Conservation (phyloP, 2,113 vertebrate species). For the Xenopus tropicalis region DNA sequence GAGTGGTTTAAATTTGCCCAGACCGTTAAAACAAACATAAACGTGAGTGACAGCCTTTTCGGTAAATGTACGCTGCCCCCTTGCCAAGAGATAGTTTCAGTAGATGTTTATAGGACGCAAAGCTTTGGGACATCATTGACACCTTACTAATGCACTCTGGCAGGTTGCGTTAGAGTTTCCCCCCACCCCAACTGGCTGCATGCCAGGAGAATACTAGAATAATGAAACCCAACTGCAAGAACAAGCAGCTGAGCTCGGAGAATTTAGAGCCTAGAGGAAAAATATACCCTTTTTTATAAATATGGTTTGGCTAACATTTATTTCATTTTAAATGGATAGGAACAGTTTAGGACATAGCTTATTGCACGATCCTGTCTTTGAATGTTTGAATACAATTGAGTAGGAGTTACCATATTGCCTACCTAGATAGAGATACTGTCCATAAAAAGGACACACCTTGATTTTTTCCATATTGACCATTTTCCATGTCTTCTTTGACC, state of each 20-base stretch:
- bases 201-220: constrained; percentile 25
- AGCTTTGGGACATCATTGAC: constrained; percentile 39
- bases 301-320: too few relatives aligned
- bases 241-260: neutral
- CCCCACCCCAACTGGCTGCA: constrained; percentile 1
- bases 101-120: constrained; percentile 30
- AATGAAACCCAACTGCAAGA: constrained; percentile 11
- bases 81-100: constrained; percentile 43
- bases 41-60: constrained; percentile 24
- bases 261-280: neutral
- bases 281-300: neutral
- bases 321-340: too few relatives aligned
- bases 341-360: too few relatives aligned
- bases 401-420: too few relatives aligned
- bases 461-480: too few relatives aligned
- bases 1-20: constrained; percentile 1
- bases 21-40: constrained; percentile 31
- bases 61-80: neutral
- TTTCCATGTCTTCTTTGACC: too few relatives aligned
- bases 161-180: constrained; percentile 26
- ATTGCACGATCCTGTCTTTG: too few relatives aligned
- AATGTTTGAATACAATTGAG: too few relatives aligned
- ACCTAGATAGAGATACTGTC: too few relatives aligned
- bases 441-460: too few relatives aligned
- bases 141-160: constrained; percentile 44